Evolutionary conservation across 2,113 vertebrate species (phyloP).

Genomic region (Coptodon bakossiorum): DNA sequence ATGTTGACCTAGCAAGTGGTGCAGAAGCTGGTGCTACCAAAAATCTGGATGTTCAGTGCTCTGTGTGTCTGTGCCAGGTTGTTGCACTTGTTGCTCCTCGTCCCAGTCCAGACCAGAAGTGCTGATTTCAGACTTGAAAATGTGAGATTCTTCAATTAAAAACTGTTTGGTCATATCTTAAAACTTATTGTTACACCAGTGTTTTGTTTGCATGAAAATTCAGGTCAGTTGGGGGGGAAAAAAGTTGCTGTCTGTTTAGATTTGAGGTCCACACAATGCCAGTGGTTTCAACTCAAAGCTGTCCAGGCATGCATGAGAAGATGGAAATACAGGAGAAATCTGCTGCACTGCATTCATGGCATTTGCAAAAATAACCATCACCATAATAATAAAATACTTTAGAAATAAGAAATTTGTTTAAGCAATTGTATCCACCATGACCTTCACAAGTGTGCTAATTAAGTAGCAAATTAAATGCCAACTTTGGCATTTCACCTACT

Average conservation of each 20-base stretch:
- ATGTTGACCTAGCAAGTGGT: not conserved
- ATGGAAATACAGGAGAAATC: not conserved
- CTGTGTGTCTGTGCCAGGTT: not conserved
- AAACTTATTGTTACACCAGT: not conserved
- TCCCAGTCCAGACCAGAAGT: not conserved
- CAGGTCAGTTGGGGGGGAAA: not conserved
- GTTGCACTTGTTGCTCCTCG: accelerated
- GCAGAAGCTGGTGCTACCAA: not conserved
- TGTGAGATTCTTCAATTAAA: not conserved
- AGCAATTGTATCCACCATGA: not conserved
- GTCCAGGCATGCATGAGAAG: not conserved
- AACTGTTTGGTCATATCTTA: not conserved
- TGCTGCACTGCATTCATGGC: not conserved
- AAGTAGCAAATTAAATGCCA: not conserved
- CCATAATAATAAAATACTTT: not conserved
- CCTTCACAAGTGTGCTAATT: not conserved
- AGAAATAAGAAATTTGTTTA: not conserved
- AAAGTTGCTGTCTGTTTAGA: accelerated
- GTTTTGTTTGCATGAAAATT: not conserved
- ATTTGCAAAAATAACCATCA: not conserved
- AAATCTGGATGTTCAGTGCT: not conserved
- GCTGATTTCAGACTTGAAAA: accelerated
- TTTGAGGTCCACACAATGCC: not conserved
- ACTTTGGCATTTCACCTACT: not conserved
- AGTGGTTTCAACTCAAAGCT: not conserved